Conservation (phyloP, 2,113 vertebrate species). For the Mastomys coucha region DNA sequence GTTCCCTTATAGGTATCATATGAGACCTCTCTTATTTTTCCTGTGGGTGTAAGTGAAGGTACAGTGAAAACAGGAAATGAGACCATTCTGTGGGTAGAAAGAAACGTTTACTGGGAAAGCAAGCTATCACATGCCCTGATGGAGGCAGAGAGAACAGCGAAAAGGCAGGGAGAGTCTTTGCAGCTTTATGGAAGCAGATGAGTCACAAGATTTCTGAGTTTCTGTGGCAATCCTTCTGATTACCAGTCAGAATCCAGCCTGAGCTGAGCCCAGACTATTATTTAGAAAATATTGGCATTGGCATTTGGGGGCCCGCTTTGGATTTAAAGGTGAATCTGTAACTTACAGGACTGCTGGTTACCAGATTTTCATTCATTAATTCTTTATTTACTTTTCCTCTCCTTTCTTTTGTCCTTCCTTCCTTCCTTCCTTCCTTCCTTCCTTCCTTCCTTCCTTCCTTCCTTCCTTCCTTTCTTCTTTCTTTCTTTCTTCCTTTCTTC, state of each 20-base stretch:
- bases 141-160: not conserved
- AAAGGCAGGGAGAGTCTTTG: not conserved
- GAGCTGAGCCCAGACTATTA: not conserved
- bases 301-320: not conserved
- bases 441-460: not conserved
- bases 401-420: not conserved
- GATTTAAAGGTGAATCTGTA: not conserved
- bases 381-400: not conserved
- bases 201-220: not conserved
- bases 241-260: not conserved
- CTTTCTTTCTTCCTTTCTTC: not conserved
- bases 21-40: not conserved
- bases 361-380: not conserved
- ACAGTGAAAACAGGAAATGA: not conserved
- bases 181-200: not conserved
- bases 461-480: not conserved
- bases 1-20: not conserved
- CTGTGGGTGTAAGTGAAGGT: not conserved
- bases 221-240: not conserved
- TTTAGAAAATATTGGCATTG: not conserved
- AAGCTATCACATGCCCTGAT: not conserved
- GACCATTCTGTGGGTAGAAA: not conserved
- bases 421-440: accelerated
- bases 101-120: not conserved
- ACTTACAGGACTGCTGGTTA: not conserved